Percentiles rank a stretch among this genome's conserved stretches.
Conservation (phyloP, 2,797 vertebrate genomes). For the Otolemur crassicaudatus region DNA sequence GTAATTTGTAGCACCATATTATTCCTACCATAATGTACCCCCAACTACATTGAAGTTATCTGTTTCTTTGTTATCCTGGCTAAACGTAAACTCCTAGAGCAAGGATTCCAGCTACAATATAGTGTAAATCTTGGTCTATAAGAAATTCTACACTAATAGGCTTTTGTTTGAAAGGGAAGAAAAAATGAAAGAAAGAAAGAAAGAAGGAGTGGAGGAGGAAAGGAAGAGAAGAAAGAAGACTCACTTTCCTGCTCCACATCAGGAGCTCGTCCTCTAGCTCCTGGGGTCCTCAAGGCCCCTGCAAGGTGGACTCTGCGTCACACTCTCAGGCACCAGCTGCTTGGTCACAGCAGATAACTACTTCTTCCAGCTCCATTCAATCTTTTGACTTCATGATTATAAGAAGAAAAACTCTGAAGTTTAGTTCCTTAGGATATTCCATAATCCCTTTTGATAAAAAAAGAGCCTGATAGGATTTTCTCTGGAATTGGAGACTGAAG, state of each 20-base stretch:
- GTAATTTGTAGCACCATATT: too few species aligned
- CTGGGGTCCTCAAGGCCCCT: too few species aligned
- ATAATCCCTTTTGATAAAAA: not conserved
- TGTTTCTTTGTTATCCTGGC: not conserved
- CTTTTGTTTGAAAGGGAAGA: not conserved
- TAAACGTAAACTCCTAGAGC: not conserved
- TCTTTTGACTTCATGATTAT: not conserved
- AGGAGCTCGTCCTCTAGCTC: not conserved
- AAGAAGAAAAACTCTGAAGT: not conserved
- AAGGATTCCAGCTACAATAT: not conserved
- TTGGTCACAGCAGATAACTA: not conserved
- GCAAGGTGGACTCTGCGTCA: accelerated
- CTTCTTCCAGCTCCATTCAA: not conserved
- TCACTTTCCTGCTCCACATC: too few species aligned
- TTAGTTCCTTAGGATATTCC: not conserved
- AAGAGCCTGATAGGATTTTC: not conserved
- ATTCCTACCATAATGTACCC: too few species aligned
- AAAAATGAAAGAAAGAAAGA: not conserved
- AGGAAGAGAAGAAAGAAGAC: not conserved
- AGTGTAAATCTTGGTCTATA: not conserved
- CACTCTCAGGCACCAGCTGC: too few species aligned
- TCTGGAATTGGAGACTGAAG: not conserved
- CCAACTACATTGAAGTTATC: not conserved
- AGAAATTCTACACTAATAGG: not conserved
- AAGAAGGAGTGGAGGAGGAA: too few species aligned